Evolutionary conservation across 2,113 vertebrate genomes (phyloP).

Genomic region (Pipa parva): DNA sequence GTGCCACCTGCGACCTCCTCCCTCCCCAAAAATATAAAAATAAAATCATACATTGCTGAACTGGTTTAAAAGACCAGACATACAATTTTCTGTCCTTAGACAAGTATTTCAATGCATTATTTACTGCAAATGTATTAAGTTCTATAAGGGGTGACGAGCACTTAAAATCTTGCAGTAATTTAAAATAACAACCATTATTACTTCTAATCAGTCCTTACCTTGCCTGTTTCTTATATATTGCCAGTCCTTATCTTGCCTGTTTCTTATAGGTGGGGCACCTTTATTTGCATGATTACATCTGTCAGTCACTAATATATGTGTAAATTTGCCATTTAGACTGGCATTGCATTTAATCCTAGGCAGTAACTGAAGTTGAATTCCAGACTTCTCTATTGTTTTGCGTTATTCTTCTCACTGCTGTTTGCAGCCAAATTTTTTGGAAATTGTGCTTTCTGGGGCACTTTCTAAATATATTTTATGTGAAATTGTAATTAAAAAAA

Average conservation of each 20-base stretch:
- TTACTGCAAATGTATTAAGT: slow-evolving; percentile 7
- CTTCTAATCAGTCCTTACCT: slow-evolving; percentile 33
- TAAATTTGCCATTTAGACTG: slow-evolving; percentile 30
- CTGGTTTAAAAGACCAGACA: too few species aligned
- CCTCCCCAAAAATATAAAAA: background rate
- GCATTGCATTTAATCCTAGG: too few species aligned
- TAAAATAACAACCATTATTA: slow-evolving; percentile 40
- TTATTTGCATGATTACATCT: slow-evolving; percentile 39
- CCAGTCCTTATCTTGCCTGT: too few species aligned
- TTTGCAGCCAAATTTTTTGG: background rate
- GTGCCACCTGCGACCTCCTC: background rate
- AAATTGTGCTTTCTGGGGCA: background rate
- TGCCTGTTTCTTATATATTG: slow-evolving; percentile 19
- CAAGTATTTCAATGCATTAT: slow-evolving; percentile 12
- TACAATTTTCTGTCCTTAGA: too few species aligned
- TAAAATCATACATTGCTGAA: too few species aligned
- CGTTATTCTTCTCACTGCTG: too few species aligned
- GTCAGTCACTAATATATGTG: too few species aligned
- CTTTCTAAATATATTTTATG: background rate
- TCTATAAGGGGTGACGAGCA: slow-evolving; percentile 5
- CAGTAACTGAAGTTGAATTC: too few species aligned
- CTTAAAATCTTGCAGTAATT: slow-evolving; percentile 14
- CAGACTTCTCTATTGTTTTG: too few species aligned
- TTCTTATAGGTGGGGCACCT: slow-evolving; percentile 30
- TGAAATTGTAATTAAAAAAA: too few species aligned